Conservation (phyloP, 2,888 invertebrate genomes). For the Drosophila incognita region DNA sequence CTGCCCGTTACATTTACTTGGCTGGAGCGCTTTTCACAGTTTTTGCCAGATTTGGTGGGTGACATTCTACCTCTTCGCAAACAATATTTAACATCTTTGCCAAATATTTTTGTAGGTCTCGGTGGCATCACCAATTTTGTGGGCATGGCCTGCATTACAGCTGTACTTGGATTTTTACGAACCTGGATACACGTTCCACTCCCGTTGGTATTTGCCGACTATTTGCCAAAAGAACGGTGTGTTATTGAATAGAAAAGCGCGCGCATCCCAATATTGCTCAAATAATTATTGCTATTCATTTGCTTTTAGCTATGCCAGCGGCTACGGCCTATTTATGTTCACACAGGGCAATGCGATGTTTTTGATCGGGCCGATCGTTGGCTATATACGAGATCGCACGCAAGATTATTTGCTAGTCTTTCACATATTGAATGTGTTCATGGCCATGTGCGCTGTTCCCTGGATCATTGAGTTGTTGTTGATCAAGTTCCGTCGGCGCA, state of each 20-base stretch:
- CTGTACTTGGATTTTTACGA: slow-evolving; percentile 88
- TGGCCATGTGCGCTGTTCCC: slow-evolving; percentile 88
- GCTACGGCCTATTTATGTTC: slow-evolving; percentile 90
- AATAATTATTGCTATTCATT: neutral
- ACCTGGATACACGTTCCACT: slow-evolving; percentile 90
- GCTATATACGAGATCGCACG: slow-evolving; percentile 88
- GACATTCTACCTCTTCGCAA: neutral
- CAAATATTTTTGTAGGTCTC: slow-evolving; percentile 84
- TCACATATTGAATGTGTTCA: slow-evolving; percentile 88
- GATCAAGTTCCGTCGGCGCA: slow-evolving; percentile 76
- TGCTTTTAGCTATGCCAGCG: slow-evolving; percentile 88
- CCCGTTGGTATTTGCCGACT: slow-evolving; percentile 89
- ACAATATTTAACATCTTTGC: neutral
- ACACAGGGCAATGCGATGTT: slow-evolving; percentile 89
- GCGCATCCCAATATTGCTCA: neutral
- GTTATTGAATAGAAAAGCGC: neutral
- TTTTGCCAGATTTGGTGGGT: slow-evolving; percentile 89
- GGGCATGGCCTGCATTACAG: slow-evolving; percentile 87
- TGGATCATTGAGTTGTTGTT: slow-evolving; percentile 88
- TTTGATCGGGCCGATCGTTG: slow-evolving; percentile 89
- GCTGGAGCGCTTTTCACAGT: slow-evolving; percentile 88
- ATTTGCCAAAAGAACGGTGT: slow-evolving; percentile 87
- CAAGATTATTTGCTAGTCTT: slow-evolving; percentile 89
- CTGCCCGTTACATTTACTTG: slow-evolving; percentile 88
- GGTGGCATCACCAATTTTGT: slow-evolving; percentile 85